Evolutionary conservation across 2,797 vertebrate species (phyloP), one percentile per base, ranked within the genome.

Genomic region (Philypnodon macrostomus): DNA sequence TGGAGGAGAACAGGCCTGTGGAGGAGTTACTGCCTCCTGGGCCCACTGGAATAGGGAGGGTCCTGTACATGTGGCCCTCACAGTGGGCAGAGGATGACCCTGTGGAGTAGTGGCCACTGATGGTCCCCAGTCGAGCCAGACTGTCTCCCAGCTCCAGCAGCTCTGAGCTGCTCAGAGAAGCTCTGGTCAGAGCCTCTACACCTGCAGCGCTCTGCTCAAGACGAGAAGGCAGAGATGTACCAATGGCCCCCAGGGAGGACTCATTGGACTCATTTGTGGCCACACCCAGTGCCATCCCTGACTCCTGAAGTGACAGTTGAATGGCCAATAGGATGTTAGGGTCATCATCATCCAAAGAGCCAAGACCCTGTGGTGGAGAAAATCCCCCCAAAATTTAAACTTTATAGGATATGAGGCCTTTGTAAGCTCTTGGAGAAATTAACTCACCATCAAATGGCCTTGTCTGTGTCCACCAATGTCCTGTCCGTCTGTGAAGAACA

Each of bases 311-410:
- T 15, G 97, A 99, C 51, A 99, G 87, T 85, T 99, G 97, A 74
- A 99, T 99, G 69, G 97, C 97, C 66, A 98, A 83, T n/a, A 98
- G 89, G 71, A 98, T 96, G 86, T 98, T 98, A 24, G 96, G 95
- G 73, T 99, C 97, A 13, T 99, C 97, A 52, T 99, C 96, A 67
- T 99, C 97, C 80, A 98, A 77, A 58, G 95, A 99, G 71, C 93
- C 93, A 42, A 93, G 87, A 79, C 91, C 93, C 94, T 93, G 77
- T 3, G 46, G 78, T 10, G 14, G 13, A 14, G 14, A 26, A 41
- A 47, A 5, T 13, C 48, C 1, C 38, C 9, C 34, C 9, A 24
- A 18, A 19, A 27, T 1, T 3, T 5, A 16, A 10, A 58, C 11
- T 24, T 30, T 13, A 12, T 42, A 6, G 16, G 1, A 26, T 26